Evolutionary conservation across 2,888 invertebrate species (phyloP).

Genomic region (Xanthorhoe spadicearia): DNA sequence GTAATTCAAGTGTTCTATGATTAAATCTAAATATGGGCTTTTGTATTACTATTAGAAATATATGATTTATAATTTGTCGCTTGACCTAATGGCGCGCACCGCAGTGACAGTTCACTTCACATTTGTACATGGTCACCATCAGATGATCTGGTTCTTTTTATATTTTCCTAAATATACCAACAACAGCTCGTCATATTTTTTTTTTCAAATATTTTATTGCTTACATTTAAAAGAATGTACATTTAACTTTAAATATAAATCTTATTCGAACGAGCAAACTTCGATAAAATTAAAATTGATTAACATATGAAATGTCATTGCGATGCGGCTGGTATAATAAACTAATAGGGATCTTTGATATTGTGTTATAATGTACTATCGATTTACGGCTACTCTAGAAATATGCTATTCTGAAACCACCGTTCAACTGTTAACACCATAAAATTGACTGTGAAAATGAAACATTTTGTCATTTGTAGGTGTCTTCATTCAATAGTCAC

Average conservation of each 20-base stretch:
- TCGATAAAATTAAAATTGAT: conserved; percentile 83
- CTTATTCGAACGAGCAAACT: conserved; percentile 84
- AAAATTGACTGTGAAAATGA: conserved; percentile 36
- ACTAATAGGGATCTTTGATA: conserved; percentile 68
- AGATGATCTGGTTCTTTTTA: conserved; percentile 87
- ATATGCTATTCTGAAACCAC: conserved; percentile 58
- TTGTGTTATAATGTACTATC: conserved; percentile 81
- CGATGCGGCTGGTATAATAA: conserved; percentile 53
- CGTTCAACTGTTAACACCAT: conserved; percentile 26
- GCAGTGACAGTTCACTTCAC: conserved; percentile 72
- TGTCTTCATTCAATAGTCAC: conserved; percentile 32
- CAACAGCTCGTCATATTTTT: conserved; percentile 77
- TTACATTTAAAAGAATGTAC: conserved; percentile 73
- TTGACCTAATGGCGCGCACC: conserved; percentile 60
- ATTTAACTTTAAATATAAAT: conserved; percentile 79
- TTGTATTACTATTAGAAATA: conserved; percentile 80
- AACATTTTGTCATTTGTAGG: conserved; percentile 32
- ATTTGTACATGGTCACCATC: conserved; percentile 89
- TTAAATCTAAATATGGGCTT: conserved; percentile 70
- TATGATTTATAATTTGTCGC: conserved; percentile 74
- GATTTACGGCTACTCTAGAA: conserved; percentile 78
- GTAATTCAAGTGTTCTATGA: conserved; percentile 63
- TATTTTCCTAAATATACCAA: conserved; percentile 85
- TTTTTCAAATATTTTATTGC: conserved; percentile 60
- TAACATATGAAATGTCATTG: conserved; percentile 81